Evolutionary conservation across 2,113 vertebrate species (phyloP).

Genomic region (Sinocyclocheilus grahami): DNA sequence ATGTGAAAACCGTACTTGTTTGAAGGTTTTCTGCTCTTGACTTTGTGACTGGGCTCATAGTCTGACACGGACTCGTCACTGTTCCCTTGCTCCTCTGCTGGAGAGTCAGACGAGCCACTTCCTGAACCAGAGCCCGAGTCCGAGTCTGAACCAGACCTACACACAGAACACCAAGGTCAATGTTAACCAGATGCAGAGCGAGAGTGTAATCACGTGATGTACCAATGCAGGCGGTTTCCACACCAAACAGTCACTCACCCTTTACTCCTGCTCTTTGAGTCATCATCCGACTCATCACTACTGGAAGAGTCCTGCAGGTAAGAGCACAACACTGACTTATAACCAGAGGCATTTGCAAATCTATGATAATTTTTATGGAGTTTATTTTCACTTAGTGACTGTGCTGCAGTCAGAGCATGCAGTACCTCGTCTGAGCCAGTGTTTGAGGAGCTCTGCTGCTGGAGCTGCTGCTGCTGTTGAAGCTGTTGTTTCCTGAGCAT

Average conservation of each 20-base stretch:
- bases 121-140: slow-evolving; percentile 82
- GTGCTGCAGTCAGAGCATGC: neutral
- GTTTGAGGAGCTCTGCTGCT: slow-evolving; percentile 80
- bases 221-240: neutral
- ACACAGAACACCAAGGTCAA: neutral
- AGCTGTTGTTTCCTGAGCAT: slow-evolving; percentile 88
- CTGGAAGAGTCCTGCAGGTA: slow-evolving; percentile 87
- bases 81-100: slow-evolving; percentile 82
- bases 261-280: slow-evolving; percentile 85
- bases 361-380: neutral
- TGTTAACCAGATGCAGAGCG: neutral
- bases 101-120: slow-evolving; percentile 83
- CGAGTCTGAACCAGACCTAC: slow-evolving; percentile 80
- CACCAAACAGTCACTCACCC: slow-evolving; percentile 74
- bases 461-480: slow-evolving; percentile 77
- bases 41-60: slow-evolving; percentile 95
- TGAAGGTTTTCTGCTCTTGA: slow-evolving; percentile 91
- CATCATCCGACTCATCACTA: slow-evolving; percentile 87
- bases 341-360: neutral
- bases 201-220: neutral
- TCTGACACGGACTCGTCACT: slow-evolving; percentile 95
- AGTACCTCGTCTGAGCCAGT: slow-evolving; percentile 89
- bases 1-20: slow-evolving; percentile 78
- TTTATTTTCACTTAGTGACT: neutral
- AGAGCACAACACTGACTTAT: neutral